These are phyloP conservation scores for Distichodus sexfasciatus DNA, from an alignment of 2,797 vertebrate genomes.

Conservation along the genomic window DNA sequence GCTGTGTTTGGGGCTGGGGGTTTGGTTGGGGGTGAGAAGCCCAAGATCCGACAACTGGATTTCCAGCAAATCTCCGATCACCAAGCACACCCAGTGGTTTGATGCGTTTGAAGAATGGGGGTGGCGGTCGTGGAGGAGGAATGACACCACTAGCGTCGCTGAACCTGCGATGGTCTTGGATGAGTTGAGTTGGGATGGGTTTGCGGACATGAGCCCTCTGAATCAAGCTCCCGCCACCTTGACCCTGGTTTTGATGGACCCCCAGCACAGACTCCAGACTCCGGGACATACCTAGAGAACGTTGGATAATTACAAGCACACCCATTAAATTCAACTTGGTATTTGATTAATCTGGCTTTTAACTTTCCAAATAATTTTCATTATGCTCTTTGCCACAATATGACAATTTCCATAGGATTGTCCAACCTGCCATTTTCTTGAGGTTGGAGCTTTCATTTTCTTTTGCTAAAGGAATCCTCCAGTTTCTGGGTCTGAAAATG, in stretches of 20 bases:
- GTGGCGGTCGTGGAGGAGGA: constrained; percentile 69
- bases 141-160: constrained; percentile 64
- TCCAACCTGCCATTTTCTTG: constrained; percentile 77
- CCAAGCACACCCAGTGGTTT: constrained; percentile 45
- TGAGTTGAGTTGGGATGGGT: constrained; percentile 11
- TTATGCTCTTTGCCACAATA: too few species aligned
- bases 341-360: not conserved
- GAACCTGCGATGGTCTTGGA: constrained; percentile 64
- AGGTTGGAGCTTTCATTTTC: constrained; percentile 70
- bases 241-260: constrained; percentile 17
- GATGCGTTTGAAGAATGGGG: constrained; percentile 60
- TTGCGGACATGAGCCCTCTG: constrained; percentile 52
- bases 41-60: constrained; percentile 39
- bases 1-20: constrained; percentile 32
- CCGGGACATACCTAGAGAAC: constrained; percentile 64
- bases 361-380: not conserved
- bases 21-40: constrained; percentile 35
- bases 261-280: constrained; percentile 76
- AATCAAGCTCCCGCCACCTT: constrained; percentile 6
- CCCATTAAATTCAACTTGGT: not conserved
- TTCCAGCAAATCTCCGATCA: constrained; percentile 39
- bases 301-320: not conserved
- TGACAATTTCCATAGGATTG: too few species aligned
- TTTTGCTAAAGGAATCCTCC: constrained; percentile 45
- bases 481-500: constrained; percentile 51